Evolutionary conservation across 2,113 vertebrate genomes (phyloP), one percentile per base, ranked within the genome.

Genomic region (Bungarus multicinctus): DNA sequence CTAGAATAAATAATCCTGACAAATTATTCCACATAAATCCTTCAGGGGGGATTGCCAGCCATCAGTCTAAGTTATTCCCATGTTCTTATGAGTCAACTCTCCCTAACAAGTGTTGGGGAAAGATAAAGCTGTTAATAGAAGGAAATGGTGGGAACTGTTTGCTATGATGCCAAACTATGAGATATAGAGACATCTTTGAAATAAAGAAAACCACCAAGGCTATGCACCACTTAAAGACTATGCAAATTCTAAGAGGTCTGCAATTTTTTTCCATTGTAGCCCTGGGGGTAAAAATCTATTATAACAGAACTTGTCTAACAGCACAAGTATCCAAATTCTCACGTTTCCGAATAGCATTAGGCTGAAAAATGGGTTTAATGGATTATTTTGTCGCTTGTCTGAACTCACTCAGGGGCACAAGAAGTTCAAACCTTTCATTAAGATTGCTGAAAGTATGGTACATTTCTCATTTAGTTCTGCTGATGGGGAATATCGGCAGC

Each of bases 1-100:
- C 85, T 92, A 93, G 27, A 94, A 12, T n/a, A 55, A 94, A 12
- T 30, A 58, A n/a, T 87, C 2, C 20, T 88, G 16, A 91, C 20
- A 85, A 85, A 2, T 89, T 91, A 81, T 87, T 95, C 91, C 5
- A 20, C 69, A 2, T 27, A 57, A 88, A 39, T 89, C 8, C 60
- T 4, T 81, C n/a, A 39, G 43, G 90, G 11, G 7, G 43, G 89
- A 95, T 34, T 0, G 89, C 10, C 25, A 1, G 18, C 64, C 53
- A 87, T 93, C 93, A 89, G 4, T 0, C 60, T 34, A 53, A 47
- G 14, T 89, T 57, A 54, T 91, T 89, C 88, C 85, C 39, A 55
- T n/a, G 57, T 18, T 90, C 20, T 54, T 50, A 58, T n/a, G 27
- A 92, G 39, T 27, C 11, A 85, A 60, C n/a, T 30, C 43, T 89